Percentiles rank a stretch among this genome's conserved stretches.
These are phyloP conservation scores for Zoroaster sp. DNA, from an alignment of 53 echinoderm and acorn worm species.

Conservation along the genomic window DNA sequence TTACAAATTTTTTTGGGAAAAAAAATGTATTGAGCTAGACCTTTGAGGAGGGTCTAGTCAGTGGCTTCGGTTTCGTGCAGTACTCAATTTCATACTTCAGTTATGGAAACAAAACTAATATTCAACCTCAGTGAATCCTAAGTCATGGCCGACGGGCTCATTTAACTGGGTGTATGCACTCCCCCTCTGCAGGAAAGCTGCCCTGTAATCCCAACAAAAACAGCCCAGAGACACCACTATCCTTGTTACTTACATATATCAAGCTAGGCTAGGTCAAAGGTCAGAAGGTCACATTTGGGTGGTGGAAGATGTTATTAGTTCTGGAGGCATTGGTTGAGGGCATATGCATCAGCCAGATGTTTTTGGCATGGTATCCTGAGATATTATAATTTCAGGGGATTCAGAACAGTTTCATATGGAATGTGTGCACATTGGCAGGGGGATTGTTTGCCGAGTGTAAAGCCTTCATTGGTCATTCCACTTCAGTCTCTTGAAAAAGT, in stretches of 20 bases:
- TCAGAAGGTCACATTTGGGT: slow-evolving; percentile 4
- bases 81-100: no score
- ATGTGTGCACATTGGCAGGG: no score
- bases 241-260: background rate
- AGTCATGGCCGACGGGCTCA: slow-evolving; percentile 7
- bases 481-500: no score
- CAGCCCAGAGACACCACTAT: background rate
- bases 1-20: background rate
- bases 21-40: background rate
- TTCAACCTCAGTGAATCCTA: background rate
- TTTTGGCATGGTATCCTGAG: background rate
- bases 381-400: no score
- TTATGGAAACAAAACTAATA: background rate
- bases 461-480: no score
- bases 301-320: background rate
- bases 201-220: slow-evolving; percentile 2
- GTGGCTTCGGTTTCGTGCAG: background rate
- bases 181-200: background rate
- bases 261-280: slow-evolving; percentile 33
- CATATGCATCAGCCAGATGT: background rate
- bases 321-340: background rate
- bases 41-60: slow-evolving; percentile 15
- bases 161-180: background rate
- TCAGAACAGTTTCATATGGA: no score
- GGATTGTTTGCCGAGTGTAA: no score